phyloP scores from a whole-genome alignment of 2,113 vertebrate genomes.

The rabbit (Oryctolagus cuniculus) region DNA sequence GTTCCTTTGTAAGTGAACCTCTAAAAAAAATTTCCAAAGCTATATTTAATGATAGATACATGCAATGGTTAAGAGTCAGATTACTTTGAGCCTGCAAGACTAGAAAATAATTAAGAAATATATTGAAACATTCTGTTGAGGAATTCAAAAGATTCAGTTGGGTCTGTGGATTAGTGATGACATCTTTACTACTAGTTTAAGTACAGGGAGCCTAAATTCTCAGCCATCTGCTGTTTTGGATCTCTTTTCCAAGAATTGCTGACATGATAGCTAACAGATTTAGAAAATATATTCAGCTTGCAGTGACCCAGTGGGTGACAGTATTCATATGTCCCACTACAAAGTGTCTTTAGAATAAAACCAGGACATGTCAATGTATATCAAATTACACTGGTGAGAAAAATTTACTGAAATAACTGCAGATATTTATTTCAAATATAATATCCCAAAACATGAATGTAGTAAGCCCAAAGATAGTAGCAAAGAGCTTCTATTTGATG shows the following conservation, averaged over 20 bases:
- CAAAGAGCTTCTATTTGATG: neutral
- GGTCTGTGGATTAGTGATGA: constrained; percentile 52
- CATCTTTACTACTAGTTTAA: constrained; percentile 58
- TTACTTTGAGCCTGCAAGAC: constrained; percentile 62
- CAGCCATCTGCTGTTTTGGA: constrained; percentile 48
- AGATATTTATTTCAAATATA: constrained; percentile 39
- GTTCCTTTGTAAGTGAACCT: constrained; percentile 25
- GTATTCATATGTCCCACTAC: neutral
- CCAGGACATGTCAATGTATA: neutral
- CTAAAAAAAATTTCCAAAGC: constrained; percentile 35
- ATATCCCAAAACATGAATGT: neutral
- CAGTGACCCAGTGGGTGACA: neutral
- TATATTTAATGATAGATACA: constrained; percentile 68
- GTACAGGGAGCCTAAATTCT: constrained; percentile 22
- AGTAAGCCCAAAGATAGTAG: neutral
- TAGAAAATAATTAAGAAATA: constrained; percentile 59
- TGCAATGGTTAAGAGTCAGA: constrained; percentile 46
- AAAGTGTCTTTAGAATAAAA: constrained; percentile 43
- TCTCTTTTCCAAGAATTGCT: constrained; percentile 59
- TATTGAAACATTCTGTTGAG: constrained; percentile 61
- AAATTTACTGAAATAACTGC: constrained; percentile 3
- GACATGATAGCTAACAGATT: constrained; percentile 57
- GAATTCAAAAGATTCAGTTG: constrained; percentile 61
- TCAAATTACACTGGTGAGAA: neutral
- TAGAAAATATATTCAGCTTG: constrained; percentile 72